Percentiles rank a stretch among this genome's conserved stretches.
phyloP scores from a whole-genome alignment of 1,140 invertebrate genomes.

The Drosophila varians region DNA sequence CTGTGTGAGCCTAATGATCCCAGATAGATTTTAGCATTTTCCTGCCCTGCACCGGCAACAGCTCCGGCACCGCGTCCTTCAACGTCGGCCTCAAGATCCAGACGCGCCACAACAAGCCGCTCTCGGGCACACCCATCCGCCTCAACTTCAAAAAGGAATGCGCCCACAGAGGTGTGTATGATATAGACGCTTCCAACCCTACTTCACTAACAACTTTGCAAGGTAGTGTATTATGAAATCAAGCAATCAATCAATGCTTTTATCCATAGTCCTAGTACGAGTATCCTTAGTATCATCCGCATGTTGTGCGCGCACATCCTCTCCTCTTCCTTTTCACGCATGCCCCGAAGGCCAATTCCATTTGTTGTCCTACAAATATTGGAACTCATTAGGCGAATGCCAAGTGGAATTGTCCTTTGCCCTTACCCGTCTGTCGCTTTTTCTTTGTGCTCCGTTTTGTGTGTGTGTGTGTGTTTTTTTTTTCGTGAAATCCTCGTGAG shows the following conservation, averaged over 20 bases:
- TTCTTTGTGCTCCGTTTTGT: not conserved
- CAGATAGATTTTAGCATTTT: slow-evolving; percentile 94
- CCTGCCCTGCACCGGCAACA: slow-evolving; percentile 94
- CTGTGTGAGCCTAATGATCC: slow-evolving; percentile 23
- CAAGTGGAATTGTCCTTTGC: too few species aligned
- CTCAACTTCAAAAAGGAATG: slow-evolving; percentile 97
- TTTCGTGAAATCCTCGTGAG: slow-evolving; percentile 5
- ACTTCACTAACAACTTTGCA: slow-evolving; percentile 83
- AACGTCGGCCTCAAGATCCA: slow-evolving; percentile 94
- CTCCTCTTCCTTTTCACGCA: not conserved
- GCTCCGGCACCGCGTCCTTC: slow-evolving; percentile 94
- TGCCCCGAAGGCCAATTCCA: too few species aligned
- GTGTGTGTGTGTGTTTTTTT: slow-evolving; percentile 20
- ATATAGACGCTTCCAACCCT: slow-evolving; percentile 83
- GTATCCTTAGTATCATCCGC: slow-evolving; percentile 6
- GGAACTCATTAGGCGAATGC: too few species aligned
- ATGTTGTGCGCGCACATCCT: slow-evolving; percentile 34
- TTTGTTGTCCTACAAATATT: too few species aligned
- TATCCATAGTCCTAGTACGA: slow-evolving; percentile 33
- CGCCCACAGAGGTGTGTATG: slow-evolving; percentile 93
- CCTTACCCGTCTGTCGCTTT: not conserved
- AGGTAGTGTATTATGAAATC: slow-evolving; percentile 83
- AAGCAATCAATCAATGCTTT: slow-evolving; percentile 77
- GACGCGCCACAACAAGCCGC: slow-evolving; percentile 88
- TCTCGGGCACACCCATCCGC: slow-evolving; percentile 95